phyloP scores from a whole-genome alignment of 2,888 invertebrate genomes.

The Dryomyza anilis region DNA sequence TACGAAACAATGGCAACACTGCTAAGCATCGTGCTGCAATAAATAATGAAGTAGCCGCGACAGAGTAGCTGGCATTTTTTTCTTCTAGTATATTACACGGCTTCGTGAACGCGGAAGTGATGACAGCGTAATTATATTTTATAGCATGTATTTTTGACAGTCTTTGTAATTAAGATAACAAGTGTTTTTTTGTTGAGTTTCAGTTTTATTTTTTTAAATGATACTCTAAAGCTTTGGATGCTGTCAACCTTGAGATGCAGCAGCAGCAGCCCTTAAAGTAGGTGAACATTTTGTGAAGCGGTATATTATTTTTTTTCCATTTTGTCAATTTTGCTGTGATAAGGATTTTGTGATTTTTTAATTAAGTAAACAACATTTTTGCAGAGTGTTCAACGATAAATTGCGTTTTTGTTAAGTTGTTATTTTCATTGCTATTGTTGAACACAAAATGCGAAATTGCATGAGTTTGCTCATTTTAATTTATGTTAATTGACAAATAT shows the following conservation, averaged over 20 bases:
- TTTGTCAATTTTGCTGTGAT: neutral
- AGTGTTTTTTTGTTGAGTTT: slow-evolving; percentile 25
- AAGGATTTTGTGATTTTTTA: neutral
- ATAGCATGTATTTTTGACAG: slow-evolving; percentile 12
- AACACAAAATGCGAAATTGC: too few species aligned
- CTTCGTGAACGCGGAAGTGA: neutral
- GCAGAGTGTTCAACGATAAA: too few species aligned
- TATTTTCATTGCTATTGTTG: too few species aligned
- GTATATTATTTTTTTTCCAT: neutral
- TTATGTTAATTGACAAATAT: too few species aligned
- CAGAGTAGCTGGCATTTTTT: neutral
- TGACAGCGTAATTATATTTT: neutral
- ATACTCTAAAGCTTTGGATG: neutral
- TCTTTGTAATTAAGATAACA: slow-evolving; percentile 44
- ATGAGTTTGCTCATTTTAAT: too few species aligned
- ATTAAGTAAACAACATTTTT: neutral
- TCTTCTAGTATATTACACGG: neutral
- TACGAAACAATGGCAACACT: neutral
- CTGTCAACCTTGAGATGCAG: too few species aligned
- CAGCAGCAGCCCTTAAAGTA: too few species aligned
- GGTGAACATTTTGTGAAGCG: too few species aligned
- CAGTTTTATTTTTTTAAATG: neutral
- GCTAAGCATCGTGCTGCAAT: neutral
- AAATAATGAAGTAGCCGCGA: neutral
- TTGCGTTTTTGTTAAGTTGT: too few species aligned